Base-by-base conservation (phyloP, 2,888 invertebrate species). In the Eretmocerus hayati region DNA sequence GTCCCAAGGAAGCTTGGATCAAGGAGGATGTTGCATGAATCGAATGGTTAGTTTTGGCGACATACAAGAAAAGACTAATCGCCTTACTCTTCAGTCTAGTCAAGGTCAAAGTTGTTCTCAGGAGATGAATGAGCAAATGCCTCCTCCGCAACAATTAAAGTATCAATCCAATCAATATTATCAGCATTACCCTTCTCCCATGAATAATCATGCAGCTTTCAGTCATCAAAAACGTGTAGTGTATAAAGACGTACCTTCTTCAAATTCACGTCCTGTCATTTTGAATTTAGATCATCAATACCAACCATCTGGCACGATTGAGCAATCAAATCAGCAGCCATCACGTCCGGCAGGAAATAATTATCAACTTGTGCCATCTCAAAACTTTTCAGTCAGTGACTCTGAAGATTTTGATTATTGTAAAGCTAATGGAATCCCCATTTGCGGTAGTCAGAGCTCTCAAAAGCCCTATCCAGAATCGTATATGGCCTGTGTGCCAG, bases 11-110 rank as follows among this genome's bases (percentile, higher is more conserved):
- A n/a, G n/a, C n/a, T n/a, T n/a, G 22, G n/a, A 15, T 33, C 15
- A 33, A 9, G 33, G 33, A 26, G 6, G 8, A 26, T 9, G 46
- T 33, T 37, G 43, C 18, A 40, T 50, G 41, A 19, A 20, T 16
- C 39, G 39, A 37, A 47, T 43, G 44, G n/a, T 19, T 23, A 54
- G 51, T 42, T 54, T 51, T 30, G 46, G 46, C 18, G 54, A 54
- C 1, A 51, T 54, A 26, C 51, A 54, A 45, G 51, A 54, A 19
- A 37, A 40, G 32, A 52, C 54, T 5, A 31, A 52, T 49, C 54
- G 46, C 2, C 42, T 54, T 4, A 54, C 51, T 30, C 41, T 54
- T 11, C 36, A 35, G n/a, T 54, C 54, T 5, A 46, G 48, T 46
- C 48, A 45, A 39, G 33, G 38, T 39, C 52, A 53, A 48, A 35